These are phyloP conservation scores for Anoplolepis gracilipes DNA, from an alignment of 1,140 invertebrate genomes.

Conservation along the genomic window DNA sequence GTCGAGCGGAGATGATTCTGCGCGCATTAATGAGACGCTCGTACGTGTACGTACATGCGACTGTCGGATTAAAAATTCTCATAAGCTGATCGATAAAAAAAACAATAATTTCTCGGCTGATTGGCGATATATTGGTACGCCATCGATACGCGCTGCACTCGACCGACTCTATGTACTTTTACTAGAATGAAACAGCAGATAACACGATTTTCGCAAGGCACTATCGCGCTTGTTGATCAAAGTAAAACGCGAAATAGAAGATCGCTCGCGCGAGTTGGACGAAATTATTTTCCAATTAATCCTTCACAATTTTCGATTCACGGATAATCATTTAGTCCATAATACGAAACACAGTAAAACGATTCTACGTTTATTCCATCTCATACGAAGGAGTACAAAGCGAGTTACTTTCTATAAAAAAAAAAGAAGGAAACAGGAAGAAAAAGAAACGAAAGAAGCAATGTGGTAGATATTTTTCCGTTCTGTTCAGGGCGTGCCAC, in stretches of 20 bases:
- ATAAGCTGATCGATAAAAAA: neutral
- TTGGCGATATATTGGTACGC: conserved; percentile 22
- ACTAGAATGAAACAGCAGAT: conserved; percentile 43
- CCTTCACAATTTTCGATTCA: conserved; percentile 28
- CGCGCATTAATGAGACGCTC: conserved; percentile 49
- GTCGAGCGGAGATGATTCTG: conserved; percentile 16
- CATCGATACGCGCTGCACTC: conserved; percentile 23
- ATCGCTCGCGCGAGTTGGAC: conserved; percentile 1
- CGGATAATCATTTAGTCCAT: conserved; percentile 34
- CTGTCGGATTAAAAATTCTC: conserved; percentile 30
- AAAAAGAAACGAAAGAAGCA: conserved; percentile 17
- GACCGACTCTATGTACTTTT: conserved; percentile 23
- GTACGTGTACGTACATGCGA: neutral
- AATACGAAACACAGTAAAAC: neutral
- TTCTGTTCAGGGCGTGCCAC: conserved; percentile 11
- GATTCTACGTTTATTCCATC: neutral
- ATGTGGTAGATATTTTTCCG: conserved; percentile 51
- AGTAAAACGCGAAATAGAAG: conserved; percentile 52
- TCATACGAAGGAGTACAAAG: neutral
- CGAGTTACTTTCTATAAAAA: neutral
- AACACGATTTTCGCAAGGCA: conserved; percentile 50
- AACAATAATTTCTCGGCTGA: conserved; percentile 46
- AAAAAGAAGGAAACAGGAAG: neutral
- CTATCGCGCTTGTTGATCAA: conserved; percentile 58
- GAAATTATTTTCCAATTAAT: conserved; percentile 57